These are phyloP conservation scores for Gryllus longicercus DNA, from an alignment of 2,888 invertebrate genomes.

Conservation along the genomic window DNA sequence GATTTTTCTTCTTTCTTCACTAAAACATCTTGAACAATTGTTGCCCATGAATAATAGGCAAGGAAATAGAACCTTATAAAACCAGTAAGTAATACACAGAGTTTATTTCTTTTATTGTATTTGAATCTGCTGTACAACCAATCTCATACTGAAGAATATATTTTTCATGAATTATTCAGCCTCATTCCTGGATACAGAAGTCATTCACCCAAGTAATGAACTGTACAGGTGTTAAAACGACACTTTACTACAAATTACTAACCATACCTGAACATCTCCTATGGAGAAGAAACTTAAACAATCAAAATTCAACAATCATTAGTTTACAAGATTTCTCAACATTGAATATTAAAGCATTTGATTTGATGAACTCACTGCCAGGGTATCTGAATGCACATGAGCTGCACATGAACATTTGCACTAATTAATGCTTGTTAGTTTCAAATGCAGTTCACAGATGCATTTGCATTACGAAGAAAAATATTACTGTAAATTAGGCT, in stretches of 20 bases:
- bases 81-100: constrained; percentile 18
- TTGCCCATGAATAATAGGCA: background rate
- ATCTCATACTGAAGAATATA: constrained; percentile 29
- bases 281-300: constrained; percentile 32
- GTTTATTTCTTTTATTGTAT: constrained; percentile 31
- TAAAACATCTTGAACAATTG: background rate
- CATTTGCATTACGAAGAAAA: constrained; percentile 18
- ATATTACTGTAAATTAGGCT: background rate
- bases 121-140: constrained; percentile 33
- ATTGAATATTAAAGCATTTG: constrained; percentile 32
- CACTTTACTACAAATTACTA: constrained; percentile 31
- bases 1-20: background rate
- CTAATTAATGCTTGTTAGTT: background rate
- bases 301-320: constrained; percentile 35
- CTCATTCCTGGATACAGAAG: constrained; percentile 28
- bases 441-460: background rate
- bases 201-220: constrained; percentile 27
- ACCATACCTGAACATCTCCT: constrained; percentile 32
- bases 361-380: constrained; percentile 23
- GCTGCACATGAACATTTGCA: background rate
- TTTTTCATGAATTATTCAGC: constrained; percentile 25
- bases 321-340: constrained; percentile 33
- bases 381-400: background rate
- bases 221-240: constrained; percentile 32
- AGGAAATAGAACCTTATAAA: constrained; percentile 17